Percentiles rank a stretch among this genome's conserved stretches.
These are phyloP conservation scores for Bombylius discolor DNA, from an alignment of 2,888 invertebrate species.

Conservation along the genomic window DNA sequence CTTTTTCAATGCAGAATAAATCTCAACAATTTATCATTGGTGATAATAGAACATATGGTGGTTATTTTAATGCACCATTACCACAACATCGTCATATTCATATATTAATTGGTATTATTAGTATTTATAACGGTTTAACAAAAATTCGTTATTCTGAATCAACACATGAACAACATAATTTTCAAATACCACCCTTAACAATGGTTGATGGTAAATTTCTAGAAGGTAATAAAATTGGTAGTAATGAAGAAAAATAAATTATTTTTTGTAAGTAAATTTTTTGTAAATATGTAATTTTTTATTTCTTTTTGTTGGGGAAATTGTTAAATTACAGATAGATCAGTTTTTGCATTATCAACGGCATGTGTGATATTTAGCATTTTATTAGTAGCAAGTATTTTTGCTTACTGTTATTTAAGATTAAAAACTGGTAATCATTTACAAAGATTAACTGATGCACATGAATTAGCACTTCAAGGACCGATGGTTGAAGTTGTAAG, in stretches of 20 bases:
- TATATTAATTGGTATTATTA: conserved; percentile 57
- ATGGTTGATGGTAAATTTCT: conserved; percentile 31
- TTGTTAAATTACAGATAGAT: not conserved
- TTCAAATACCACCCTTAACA: conserved; percentile 20
- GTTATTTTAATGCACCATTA: conserved; percentile 64
- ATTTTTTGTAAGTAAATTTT: no score
- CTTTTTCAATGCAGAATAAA: conserved; percentile 32
- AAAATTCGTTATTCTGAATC: conserved; percentile 52
- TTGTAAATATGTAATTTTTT: not conserved
- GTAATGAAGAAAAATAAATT: not conserved
- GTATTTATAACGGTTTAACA: conserved; percentile 49
- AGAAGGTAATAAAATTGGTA: not conserved
- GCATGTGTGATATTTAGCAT: conserved; percentile 58
- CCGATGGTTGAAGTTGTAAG: conserved; percentile 59
- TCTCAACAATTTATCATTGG: conserved; percentile 61
- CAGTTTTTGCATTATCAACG: conserved; percentile 38
- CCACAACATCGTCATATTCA: conserved; percentile 48
- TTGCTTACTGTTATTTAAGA: conserved; percentile 39
- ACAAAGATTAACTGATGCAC: conserved; percentile 43
- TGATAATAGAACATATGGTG: conserved; percentile 57
- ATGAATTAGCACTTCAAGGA: conserved; percentile 62
- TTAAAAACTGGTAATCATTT: conserved; percentile 31
- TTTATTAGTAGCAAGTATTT: conserved; percentile 49
- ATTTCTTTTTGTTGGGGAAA: conserved; percentile 26
- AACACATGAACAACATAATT: conserved; percentile 35